A percentile compares a stretch with the other conserved stretches of the same genome.
phyloP scores from a whole-genome alignment of 2,888 invertebrate genomes.

The Neoascia interrupta region DNA sequence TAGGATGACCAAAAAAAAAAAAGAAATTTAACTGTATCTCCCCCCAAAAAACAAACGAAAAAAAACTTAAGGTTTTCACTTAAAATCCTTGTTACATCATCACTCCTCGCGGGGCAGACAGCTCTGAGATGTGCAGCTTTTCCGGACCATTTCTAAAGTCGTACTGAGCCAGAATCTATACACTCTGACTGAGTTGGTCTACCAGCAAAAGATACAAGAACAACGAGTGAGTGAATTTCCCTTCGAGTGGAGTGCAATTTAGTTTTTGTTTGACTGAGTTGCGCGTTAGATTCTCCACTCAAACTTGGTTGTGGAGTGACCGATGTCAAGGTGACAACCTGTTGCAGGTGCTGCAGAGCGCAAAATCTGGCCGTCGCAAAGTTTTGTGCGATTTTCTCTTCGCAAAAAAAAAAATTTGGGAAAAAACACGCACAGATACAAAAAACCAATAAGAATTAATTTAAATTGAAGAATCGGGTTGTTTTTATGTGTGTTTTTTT shows the following conservation, averaged over 20 bases:
- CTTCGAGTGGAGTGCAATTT: not conserved
- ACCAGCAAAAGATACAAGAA: not conserved
- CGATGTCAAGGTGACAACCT: conserved; percentile 69
- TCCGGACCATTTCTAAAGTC: conserved; percentile 61
- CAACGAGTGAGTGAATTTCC: conserved; percentile 5
- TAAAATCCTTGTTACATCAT: conserved; percentile 61
- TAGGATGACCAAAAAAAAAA: conserved; percentile 19
- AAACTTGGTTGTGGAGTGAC: conserved; percentile 57
- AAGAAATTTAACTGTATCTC: not conserved
- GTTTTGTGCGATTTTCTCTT: not conserved
- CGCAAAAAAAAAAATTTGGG: not conserved
- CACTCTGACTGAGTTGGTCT: conserved; percentile 21
- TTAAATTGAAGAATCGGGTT: conserved; percentile 27
- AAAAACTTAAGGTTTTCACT: conserved; percentile 11
- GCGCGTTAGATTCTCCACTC: conserved; percentile 44
- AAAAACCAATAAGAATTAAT: conserved; percentile 4
- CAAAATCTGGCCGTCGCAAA: conserved; percentile 28
- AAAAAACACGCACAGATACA: not conserved
- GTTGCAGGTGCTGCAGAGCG: conserved; percentile 57
- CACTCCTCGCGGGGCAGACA: conserved; percentile 26
- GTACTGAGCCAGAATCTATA: conserved; percentile 41
- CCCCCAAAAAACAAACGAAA: conserved; percentile 4
- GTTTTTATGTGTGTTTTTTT: no score
- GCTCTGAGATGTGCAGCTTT: conserved; percentile 43
- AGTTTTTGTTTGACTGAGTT: conserved; percentile 31